A percentile compares a stretch with the other conserved stretches of the same genome.
Conservation (phyloP, 2,888 invertebrate species). For the Drosophila neutralis region DNA sequence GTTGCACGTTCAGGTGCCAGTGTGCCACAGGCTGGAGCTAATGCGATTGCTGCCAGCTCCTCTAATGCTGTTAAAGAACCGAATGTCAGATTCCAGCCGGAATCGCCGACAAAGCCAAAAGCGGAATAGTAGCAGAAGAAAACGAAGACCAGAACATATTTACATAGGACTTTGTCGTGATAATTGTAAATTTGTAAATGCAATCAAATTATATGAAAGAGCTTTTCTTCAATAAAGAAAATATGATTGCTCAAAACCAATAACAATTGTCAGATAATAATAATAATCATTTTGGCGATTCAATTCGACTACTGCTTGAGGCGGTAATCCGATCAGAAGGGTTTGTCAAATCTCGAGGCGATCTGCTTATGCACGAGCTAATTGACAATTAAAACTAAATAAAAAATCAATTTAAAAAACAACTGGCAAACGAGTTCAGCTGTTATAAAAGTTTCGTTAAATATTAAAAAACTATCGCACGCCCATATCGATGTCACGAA, state of each 20-base stretch:
- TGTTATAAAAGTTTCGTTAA: background rate
- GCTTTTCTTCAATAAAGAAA: background rate
- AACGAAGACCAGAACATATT: background rate
- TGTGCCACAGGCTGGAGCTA: background rate
- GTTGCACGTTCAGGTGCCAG: background rate
- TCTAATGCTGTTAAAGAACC: background rate
- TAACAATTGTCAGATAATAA: background rate
- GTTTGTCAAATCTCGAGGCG: constrained; percentile 33
- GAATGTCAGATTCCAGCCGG: background rate
- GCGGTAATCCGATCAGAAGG: too few relatives aligned
- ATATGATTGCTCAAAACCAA: background rate
- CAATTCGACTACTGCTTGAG: too few relatives aligned
- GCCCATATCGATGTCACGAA: background rate
- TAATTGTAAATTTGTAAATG: background rate
- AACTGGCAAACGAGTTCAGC: background rate
- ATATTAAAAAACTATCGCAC: background rate
- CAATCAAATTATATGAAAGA: background rate
- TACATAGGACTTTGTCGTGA: background rate
- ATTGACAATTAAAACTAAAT: background rate
- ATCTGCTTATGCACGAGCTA: too few relatives aligned
- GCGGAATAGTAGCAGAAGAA: constrained; percentile 17
- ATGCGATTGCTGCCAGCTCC: background rate
- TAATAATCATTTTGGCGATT: too few relatives aligned
- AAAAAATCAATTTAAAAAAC: background rate
- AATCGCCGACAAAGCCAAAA: constrained; percentile 5